Conservation (phyloP, 1,140 invertebrate species). For the Contarinia nasturtii region DNA sequence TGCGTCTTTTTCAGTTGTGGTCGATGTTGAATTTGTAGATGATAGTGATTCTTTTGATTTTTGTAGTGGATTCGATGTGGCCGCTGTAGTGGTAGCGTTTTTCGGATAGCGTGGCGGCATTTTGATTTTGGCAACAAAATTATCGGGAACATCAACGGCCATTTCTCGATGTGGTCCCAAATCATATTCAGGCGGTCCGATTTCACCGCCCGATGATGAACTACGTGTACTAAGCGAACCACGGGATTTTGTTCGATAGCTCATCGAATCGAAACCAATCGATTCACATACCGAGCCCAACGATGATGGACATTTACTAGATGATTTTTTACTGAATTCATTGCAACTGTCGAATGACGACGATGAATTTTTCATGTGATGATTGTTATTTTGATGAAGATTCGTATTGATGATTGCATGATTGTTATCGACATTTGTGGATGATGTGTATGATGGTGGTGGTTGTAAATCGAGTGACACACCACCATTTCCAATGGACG, state of each 20-base stretch:
- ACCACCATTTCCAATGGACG: constrained; percentile 2
- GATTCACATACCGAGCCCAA: constrained; percentile 2
- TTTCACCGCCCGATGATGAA: constrained; percentile 10
- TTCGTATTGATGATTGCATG: neutral
- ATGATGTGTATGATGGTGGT: constrained; percentile 12
- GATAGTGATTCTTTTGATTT: neutral
- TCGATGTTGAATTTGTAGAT: too few species aligned
- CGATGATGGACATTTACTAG: constrained; percentile 1
- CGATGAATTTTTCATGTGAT: neutral
- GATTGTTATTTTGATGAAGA: neutral
- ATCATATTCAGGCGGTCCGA: constrained; percentile 20
- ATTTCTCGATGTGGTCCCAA: constrained; percentile 37
- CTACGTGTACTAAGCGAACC: constrained; percentile 14
- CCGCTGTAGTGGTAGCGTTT: neutral
- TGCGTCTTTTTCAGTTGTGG: too few species aligned
- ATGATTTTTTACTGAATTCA: constrained; percentile 9
- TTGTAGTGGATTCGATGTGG: neutral
- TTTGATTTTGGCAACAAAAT: constrained; percentile 53
- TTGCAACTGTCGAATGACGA: neutral
- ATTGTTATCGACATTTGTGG: neutral
- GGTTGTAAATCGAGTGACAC: constrained; percentile 11
- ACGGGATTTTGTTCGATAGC: constrained; percentile 3
- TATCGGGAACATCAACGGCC: constrained; percentile 54
- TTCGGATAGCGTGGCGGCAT: constrained; percentile 51
- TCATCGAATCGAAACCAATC: constrained; percentile 12